Evolutionary conservation across 1,140 invertebrate genomes (phyloP).

Genomic region (Hyposmocoma kahamanoa): DNA sequence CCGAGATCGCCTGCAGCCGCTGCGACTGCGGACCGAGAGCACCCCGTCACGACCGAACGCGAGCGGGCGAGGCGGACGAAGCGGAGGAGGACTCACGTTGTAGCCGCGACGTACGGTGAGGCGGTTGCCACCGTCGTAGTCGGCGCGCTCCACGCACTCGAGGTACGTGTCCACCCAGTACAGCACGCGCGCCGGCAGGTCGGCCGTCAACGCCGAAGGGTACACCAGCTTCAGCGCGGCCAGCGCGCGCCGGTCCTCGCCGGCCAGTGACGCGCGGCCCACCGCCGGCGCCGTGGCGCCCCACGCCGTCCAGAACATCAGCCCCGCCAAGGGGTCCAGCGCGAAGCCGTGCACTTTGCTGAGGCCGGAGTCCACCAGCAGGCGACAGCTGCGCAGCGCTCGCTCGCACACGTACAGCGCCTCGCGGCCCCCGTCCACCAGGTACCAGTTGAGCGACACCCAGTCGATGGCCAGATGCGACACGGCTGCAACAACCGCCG

Average conservation of each 20-base stretch:
- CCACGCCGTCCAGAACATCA: slow-evolving; percentile 87
- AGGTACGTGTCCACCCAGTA: slow-evolving; percentile 88
- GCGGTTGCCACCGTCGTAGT: slow-evolving; percentile 81
- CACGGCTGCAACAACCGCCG: slow-evolving; percentile 70
- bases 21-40: slow-evolving; percentile 72
- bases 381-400: slow-evolving; percentile 77
- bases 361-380: slow-evolving; percentile 81
- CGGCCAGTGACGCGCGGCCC: slow-evolving; percentile 77
- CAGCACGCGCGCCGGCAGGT: slow-evolving; percentile 81
- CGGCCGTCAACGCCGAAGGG: slow-evolving; percentile 81
- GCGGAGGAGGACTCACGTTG: slow-evolving; percentile 69
- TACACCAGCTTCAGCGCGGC: slow-evolving; percentile 76
- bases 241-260: slow-evolving; percentile 64
- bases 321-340: slow-evolving; percentile 86
- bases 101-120: slow-evolving; percentile 78
- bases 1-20: slow-evolving; percentile 80
- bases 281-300: slow-evolving; percentile 77
- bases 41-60: no score
- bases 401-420: slow-evolving; percentile 82
- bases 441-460: slow-evolving; percentile 90
- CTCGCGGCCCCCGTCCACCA: slow-evolving; percentile 84
- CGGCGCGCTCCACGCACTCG: slow-evolving; percentile 81
- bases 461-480: slow-evolving; percentile 88
- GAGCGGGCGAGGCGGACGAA: no score
- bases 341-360: slow-evolving; percentile 85